Evolutionary conservation across 2,113 vertebrate genomes (phyloP), one percentile per base, ranked within the genome.

Genomic region (Phyllopteryx taeniolatus): DNA sequence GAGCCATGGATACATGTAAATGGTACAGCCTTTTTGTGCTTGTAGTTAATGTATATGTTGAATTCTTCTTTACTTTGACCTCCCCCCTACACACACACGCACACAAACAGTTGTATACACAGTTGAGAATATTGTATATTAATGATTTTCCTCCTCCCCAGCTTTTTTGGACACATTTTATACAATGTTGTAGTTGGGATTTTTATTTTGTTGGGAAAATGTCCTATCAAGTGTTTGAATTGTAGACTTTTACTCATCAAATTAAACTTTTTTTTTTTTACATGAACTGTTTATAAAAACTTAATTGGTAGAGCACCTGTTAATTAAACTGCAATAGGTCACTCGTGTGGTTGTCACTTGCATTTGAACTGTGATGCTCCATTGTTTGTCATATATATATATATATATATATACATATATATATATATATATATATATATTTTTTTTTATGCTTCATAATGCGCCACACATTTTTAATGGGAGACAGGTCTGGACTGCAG

Each of bases 1-100:
- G 70, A 71, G 61, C 79, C 67, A 74, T 33, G 67, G 57, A 78
- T 72, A 59, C 14, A 72, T 79, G 75, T 82, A 82, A 83, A 84
- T 86, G 84, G 72, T 87, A 83, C 77, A 76, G 33, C 46, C 8
- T 68, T 70, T 64, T 68, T 57, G 10, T 44, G 54, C 53, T 15
- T 78, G 59, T 33, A 71, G 53, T 56, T n/a, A 56, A 22, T 56
- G 62, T 53, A 54, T 39, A 63, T 39, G 54, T 86, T 69, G 73
- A 81, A 59, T 73, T 67, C 6, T 31, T 49, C 46, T 47, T 57
- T 80, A 54, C 79, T 76, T 73, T 72, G 53, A 73, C 12, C 14
- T n/a, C 8, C 4, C 20, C n/a, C 22, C 22, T 11, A 14, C 5
- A 20, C 60, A 56, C 7, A 57, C 56, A 20, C 22, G 12, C 42